Evolutionary conservation across 1,140 invertebrate species (phyloP).

Genomic region (Drosophila pseudoananassae): DNA sequence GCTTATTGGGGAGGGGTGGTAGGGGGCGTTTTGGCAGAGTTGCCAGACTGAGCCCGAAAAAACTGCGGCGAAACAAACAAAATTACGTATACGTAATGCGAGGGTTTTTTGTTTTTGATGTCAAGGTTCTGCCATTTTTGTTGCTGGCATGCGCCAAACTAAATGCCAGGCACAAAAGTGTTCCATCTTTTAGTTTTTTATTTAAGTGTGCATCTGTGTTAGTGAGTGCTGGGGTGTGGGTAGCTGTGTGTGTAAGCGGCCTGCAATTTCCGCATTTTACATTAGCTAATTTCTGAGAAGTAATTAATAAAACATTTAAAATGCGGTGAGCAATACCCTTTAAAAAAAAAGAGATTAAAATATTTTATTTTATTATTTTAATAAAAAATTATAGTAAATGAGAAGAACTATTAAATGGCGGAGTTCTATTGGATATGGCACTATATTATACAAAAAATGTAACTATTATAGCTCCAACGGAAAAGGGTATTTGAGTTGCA

Average conservation of each 20-base stretch:
- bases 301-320: slow-evolving; percentile 78
- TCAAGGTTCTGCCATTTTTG: slow-evolving; percentile 46
- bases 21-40: slow-evolving; percentile 26
- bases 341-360: not conserved
- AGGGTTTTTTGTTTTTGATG: slow-evolving; percentile 55
- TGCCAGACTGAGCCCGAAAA: slow-evolving; percentile 61
- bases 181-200: slow-evolving; percentile 37
- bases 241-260: slow-evolving; percentile 20
- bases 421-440: too few relatives aligned
- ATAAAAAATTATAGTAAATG: not conserved
- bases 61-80: slow-evolving; percentile 11
- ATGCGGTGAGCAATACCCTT: slow-evolving; percentile 1
- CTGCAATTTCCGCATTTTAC: slow-evolving; percentile 69
- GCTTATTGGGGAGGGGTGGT: slow-evolving; percentile 37
- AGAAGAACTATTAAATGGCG: not conserved
- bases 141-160: slow-evolving; percentile 25
- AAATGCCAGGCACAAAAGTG: slow-evolving; percentile 32
- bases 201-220: slow-evolving; percentile 29
- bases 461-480: too few relatives aligned
- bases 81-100: slow-evolving; percentile 64
- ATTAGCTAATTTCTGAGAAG: slow-evolving; percentile 55
- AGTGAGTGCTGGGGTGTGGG: slow-evolving; percentile 5
- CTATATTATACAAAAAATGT: too few relatives aligned
- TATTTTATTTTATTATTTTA: not conserved
- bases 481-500: slow-evolving; percentile 27